These are phyloP conservation scores for Leucoraja erinaceus DNA, from an alignment of 2,113 vertebrate genomes.

Conservation along the genomic window DNA sequence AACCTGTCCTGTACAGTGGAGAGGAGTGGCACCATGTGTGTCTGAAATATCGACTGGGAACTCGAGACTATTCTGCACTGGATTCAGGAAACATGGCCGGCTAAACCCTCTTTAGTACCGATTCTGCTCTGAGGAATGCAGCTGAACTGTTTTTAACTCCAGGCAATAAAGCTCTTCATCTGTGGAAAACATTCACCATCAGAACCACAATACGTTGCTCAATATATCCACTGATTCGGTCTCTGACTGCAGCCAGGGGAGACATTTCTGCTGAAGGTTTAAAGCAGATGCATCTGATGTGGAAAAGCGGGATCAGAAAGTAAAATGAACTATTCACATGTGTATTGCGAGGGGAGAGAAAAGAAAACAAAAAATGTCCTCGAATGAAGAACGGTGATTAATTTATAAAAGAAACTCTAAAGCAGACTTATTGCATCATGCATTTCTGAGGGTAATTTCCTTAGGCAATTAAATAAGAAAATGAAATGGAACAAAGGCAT, in stretches of 20 bases:
- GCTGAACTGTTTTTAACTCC: not conserved
- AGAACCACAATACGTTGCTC: not conserved
- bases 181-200: not conserved
- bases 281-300: not conserved
- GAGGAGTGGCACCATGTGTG: not conserved
- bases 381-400: not conserved
- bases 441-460: constrained; percentile 4
- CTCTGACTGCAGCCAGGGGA: not conserved
- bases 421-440: not conserved
- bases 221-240: not conserved
- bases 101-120: not conserved
- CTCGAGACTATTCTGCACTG: constrained; percentile 25
- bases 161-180: constrained; percentile 11
- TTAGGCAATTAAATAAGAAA: not conserved
- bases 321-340: not conserved
- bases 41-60: constrained; percentile 43
- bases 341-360: not conserved
- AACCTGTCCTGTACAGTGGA: constrained; percentile 2
- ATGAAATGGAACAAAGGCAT: not conserved
- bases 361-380: not conserved
- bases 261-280: not conserved
- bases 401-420: not conserved
- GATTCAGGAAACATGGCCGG: not conserved
- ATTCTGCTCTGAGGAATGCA: not conserved
- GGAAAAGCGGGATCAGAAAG: not conserved